Evolutionary conservation across 2,797 vertebrate genomes (phyloP).

Genomic region (Microctenopoma steveboyesi): DNA sequence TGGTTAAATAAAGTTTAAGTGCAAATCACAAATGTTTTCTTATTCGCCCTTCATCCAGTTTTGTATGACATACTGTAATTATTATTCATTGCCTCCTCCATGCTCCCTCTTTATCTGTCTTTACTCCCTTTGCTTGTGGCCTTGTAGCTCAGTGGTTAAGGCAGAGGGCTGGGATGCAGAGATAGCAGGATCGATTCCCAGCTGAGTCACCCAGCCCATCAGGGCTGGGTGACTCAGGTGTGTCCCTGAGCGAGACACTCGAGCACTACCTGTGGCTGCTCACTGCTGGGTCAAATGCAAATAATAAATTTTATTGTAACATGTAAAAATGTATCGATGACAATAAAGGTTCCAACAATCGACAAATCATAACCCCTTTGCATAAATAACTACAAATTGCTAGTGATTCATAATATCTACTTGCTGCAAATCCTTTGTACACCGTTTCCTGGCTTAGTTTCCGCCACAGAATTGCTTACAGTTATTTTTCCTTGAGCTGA

Average conservation of each 20-base stretch:
- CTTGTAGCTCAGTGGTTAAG: too few relatives aligned
- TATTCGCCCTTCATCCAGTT: background rate
- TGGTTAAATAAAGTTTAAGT: too few relatives aligned
- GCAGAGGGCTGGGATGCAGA: too few relatives aligned
- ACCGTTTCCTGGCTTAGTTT: slow-evolving; percentile 19
- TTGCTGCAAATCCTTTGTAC: slow-evolving; percentile 27
- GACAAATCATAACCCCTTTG: slow-evolving; percentile 33
- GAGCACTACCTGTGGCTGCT: too few relatives aligned
- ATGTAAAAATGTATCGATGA: too few relatives aligned
- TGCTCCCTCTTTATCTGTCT: slow-evolving; percentile 1
- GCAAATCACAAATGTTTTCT: background rate
- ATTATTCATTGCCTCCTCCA: background rate
- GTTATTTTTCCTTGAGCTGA: slow-evolving; percentile 22
- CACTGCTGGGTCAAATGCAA: too few relatives aligned
- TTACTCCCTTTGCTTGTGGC: background rate
- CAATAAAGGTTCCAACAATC: too few relatives aligned
- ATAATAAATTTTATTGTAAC: too few relatives aligned
- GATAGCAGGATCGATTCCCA: too few relatives aligned
- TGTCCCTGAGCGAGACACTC: too few relatives aligned
- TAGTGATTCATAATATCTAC: slow-evolving; percentile 36
- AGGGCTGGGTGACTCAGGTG: too few relatives aligned
- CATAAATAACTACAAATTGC: slow-evolving; percentile 42
- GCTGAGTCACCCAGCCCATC: too few relatives aligned
- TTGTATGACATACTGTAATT: slow-evolving; percentile 6
- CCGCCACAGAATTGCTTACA: background rate